These are phyloP conservation scores for Conus canariensis DNA, from an alignment of 2,888 invertebrate species.

Conservation along the genomic window DNA sequence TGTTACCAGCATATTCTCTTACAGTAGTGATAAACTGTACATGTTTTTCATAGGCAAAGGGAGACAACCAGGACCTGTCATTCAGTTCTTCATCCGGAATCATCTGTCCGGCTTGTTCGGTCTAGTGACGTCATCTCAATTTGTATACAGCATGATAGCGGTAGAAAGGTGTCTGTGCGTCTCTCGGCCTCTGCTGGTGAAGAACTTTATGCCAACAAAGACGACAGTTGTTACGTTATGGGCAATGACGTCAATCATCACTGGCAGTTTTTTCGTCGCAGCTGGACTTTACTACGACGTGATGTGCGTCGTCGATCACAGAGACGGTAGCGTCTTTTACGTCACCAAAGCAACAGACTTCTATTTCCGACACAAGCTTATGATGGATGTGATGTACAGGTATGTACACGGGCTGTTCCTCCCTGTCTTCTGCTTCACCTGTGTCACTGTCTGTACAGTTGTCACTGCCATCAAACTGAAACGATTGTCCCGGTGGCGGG, in stretches of 20 bases:
- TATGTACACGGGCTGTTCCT: background rate
- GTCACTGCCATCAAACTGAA: background rate
- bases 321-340: background rate
- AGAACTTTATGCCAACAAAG: background rate
- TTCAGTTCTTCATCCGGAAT: background rate
- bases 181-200: background rate
- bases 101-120: background rate
- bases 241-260: background rate
- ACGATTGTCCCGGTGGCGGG: background rate
- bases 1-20: background rate
- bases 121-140: background rate
- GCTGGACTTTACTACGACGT: background rate
- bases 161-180: conserved; percentile 8
- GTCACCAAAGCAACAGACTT: background rate
- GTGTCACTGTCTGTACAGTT: background rate
- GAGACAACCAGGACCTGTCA: background rate
- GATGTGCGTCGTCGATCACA: background rate
- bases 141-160: background rate
- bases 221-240: background rate
- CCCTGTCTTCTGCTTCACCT: background rate
- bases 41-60: background rate
- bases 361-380: background rate
- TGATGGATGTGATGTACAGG: background rate
- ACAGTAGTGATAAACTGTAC: background rate
- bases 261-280: background rate